Percentiles rank a stretch among this genome's conserved stretches.
These are phyloP conservation scores for roundworm (Caenorhabditis elegans) DNA, from an alignment of 1,140 invertebrate genomes.

Conservation along the genomic window WBcel235 BX284602.5:10333001-10333500, in stretches of 20 bases:
- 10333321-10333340: constrained; percentile 32
- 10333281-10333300: constrained; percentile 33
- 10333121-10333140: constrained; percentile 32
- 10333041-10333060: neutral
- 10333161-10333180: constrained; percentile 32
- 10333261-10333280: constrained; percentile 20
- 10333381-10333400: constrained; percentile 20
- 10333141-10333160: constrained; percentile 31
- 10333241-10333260: neutral
- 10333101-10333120: constrained; percentile 8
- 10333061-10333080: constrained; percentile 2
- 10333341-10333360: constrained; percentile 28
- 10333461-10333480: too few relatives aligned
- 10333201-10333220: neutral
- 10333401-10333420: constrained; percentile 30
- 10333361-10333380: constrained; percentile 30
- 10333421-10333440: neutral
- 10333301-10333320: constrained; percentile 33
- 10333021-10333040: neutral
- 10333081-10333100: neutral
- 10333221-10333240: constrained; percentile 8
- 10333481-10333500: too few relatives aligned
- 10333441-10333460: neutral
- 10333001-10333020: neutral
- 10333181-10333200: neutral